Conservation (phyloP, 2,113 vertebrate species). For the Phyllopteryx taeniolatus region DNA sequence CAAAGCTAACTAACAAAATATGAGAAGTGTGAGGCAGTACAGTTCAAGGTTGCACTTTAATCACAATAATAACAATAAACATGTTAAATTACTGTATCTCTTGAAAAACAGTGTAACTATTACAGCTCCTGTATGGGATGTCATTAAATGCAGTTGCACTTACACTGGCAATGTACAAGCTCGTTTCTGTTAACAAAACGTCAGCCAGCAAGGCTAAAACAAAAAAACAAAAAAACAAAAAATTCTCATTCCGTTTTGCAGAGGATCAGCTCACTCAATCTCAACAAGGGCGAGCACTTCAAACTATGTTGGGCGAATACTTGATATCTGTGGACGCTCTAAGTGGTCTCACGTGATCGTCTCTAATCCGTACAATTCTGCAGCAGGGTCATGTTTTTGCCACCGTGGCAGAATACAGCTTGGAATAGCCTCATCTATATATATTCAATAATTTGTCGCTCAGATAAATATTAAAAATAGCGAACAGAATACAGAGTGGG, state of each 20-base stretch:
- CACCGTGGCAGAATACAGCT: constrained; percentile 27
- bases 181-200: constrained; percentile 35
- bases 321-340: constrained; percentile 10
- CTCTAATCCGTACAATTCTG: constrained; percentile 40
- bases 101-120: not conserved
- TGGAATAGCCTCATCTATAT: not conserved
- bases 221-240: not conserved
- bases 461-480: not conserved
- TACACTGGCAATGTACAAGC: constrained; percentile 9
- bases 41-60: too few species aligned
- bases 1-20: too few species aligned
- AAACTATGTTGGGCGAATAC: constrained; percentile 24
- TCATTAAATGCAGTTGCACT: not conserved
- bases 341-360: constrained; percentile 17
- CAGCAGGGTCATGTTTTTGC: constrained; percentile 19
- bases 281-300: constrained; percentile 22
- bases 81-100: not conserved
- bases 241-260: constrained; percentile 20
- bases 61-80: too few species aligned
- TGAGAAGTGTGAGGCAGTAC: too few species aligned
- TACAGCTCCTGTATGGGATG: not conserved
- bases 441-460: constrained; percentile 8
- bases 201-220: constrained; percentile 22
- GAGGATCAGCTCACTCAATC: constrained; percentile 21
- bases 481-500: not conserved